Evolutionary conservation across 2,113 vertebrate genomes (phyloP), one percentile per base, ranked within the genome.

Genomic region (Pandion haliaetus): DNA sequence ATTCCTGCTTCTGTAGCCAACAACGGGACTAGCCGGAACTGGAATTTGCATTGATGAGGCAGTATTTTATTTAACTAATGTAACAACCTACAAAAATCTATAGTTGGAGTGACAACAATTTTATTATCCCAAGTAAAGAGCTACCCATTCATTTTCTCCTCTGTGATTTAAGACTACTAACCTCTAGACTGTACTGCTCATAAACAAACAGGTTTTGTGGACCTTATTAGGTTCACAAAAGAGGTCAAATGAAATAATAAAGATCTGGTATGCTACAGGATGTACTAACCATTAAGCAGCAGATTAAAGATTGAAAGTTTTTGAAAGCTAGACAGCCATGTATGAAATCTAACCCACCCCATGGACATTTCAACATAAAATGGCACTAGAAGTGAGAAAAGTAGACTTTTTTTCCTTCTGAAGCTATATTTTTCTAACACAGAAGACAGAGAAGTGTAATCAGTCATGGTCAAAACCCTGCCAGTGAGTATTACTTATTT

Each of bases 281-380:
- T 96, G 92, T 93, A 90, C 88, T 96, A 96, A 88, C 92, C 92
- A 95, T 97, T 95, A 97, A 97, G 95, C 63, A 93, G 90, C 82
- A 88, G 95, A 96, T 97, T 97, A 96, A 95, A 95, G 97, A 97
- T 93, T 93, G 96, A 94, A 96, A 96, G 93, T 93, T 97, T 97
- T 86, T 95, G 96, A 97, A 96, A 95, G 77, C 89, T 96, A 82
- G 95, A 95, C 89, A 96, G 91, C 55, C 81, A 80, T 65, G 62
- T 95, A 95, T 95, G 95, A 97, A 96, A 96, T 93, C 72, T 91
- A 93, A 73, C 80, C 80, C 91, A 82, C 54, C 90, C 82, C 49
- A 78, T 11, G 93, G 86, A 93, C 90, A 86, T 95, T 96, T 90
- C 93, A 94, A 95, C 83, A 59, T 80, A 87, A 87, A 97, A 97